Base-by-base conservation (phyloP, 2,113 vertebrate species). In the Brachionichthys hirsutus region DNA sequence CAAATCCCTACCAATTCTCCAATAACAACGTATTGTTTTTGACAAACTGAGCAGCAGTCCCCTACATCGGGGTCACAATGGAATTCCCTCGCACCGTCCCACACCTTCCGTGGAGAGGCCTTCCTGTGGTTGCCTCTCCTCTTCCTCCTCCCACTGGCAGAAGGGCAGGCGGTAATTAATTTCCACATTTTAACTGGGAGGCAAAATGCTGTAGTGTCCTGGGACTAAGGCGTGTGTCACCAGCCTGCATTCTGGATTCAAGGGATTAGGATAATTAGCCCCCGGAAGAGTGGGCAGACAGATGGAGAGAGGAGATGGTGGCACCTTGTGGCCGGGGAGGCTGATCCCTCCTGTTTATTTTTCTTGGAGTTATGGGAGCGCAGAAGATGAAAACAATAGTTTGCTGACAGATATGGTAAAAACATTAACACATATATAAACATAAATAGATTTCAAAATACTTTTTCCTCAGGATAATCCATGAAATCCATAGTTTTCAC, bases 211-310 rank as follows among this genome's bases (percentile, higher is more conserved):
- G 68, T 30, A 30, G 81, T 52, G 52, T 89, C 87, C 84, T 84
- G 90, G 90, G 89, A 91, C 61, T n/a, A 53, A 72, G 73, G 72
- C 73, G 59, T 57, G 42, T 73, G 87, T 85, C 88, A 88, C 88
- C 77, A 85, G 83, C 78, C 86, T 81, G 78, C 89, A 78, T 85
- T 77, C 83, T 80, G 85, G 83, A 90, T 89, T 89, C 87, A 70
- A 70, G 82, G 89, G 89, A 92, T 92, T 90, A 87, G 81, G 89
- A 89, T 92, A 92, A 92, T 92, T 90, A 92, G 91, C 89, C 90
- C 90, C 82, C 88, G 85, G 85, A 87, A 91, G 91, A 90, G 78
- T 73, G 80, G 73, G 66, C 82, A 81, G 82, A 89, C 91, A 91
- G 91, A 92, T 92, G 91, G 91, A 89, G 83, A 81, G 80, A 87